Conservation (phyloP, 2,888 invertebrate species). For the Disparrhopalites patrizii region DNA sequence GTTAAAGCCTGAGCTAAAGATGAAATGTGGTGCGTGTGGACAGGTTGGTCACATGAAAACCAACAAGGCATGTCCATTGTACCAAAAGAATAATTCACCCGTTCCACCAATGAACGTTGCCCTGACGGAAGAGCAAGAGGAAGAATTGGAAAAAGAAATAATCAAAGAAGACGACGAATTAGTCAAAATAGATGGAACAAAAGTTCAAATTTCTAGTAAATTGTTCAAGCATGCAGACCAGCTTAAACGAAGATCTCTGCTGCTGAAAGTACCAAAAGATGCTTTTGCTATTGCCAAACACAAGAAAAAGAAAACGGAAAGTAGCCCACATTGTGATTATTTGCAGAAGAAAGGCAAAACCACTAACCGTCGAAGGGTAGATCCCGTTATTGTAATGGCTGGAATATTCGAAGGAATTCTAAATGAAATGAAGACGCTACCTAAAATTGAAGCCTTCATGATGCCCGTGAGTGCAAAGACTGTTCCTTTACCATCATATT, state of each 20-base stretch:
- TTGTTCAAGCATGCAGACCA: constrained; percentile 85
- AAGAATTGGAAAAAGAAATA: constrained; percentile 70
- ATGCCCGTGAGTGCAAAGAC: constrained; percentile 92
- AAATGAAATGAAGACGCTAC: constrained; percentile 85
- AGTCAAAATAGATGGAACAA: constrained; percentile 91
- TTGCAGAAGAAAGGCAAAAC: constrained; percentile 74
- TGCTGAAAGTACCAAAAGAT: constrained; percentile 74
- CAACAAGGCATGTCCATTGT: constrained; percentile 95
- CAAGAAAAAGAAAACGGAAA: constrained; percentile 61
- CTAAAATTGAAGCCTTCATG: constrained; percentile 87
- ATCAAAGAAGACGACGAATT: constrained; percentile 71
- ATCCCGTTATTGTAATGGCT: constrained; percentile 91
- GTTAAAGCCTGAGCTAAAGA: constrained; percentile 80
- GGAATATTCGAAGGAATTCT: constrained; percentile 85
- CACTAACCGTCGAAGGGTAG: constrained; percentile 86
- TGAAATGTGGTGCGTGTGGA: constrained; percentile 96
- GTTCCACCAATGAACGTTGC: constrained; percentile 64
- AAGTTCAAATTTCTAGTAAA: constrained; percentile 83
- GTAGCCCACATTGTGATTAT: constrained; percentile 81
- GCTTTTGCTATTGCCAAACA: constrained; percentile 65
- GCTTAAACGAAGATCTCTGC: constrained; percentile 70
- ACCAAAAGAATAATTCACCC: constrained; percentile 65
- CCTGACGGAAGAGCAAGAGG: constrained; percentile 73
- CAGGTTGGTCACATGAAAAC: constrained; percentile 77
- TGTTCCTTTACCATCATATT: constrained; percentile 81